Base-by-base conservation (phyloP, 2,888 invertebrate species). In the Baronia brevicornis region DNA sequence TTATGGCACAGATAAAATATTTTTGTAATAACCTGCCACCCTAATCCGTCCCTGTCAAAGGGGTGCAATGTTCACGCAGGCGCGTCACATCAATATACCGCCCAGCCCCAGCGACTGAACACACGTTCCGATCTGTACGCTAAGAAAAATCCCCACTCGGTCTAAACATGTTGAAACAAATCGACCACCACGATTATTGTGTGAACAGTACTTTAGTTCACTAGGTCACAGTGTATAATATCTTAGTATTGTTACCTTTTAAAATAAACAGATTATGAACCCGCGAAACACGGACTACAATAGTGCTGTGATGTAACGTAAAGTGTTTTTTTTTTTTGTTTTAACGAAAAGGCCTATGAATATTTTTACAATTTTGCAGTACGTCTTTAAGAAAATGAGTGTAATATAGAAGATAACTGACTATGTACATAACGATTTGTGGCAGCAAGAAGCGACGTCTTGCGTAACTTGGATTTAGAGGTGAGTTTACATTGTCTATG, bases 31-130 rank as follows among this genome's bases (percentile, higher is more conserved):
- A 10, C 5, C 5, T 7, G 2, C 4, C 11, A 12, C 20, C 41
- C 38, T 4, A 59, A 45, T 71, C 22, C 61, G 37, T 11, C 58
- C 58, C 77, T 67, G 72, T 17, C 14, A 15, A 33, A 49, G 62
- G 74, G 77, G 73, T 68, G 75, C 65, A 65, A 61, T 36, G 56
- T 44, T 44, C 67, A 66, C 77, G 80, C 72, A 51, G 56, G 74
- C 80, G 80, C 75, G 56, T 30, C 36, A 32, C 46, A 48, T 43
- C 57, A 51, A 48, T 57, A 56, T 58, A 53, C 45, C 51, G 61
- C 73, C 62, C 39, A 44, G 59, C 64, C 61, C 54, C 57, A 41
- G 30, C 44, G 39, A 42, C 41, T 41, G 42, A 39, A 38, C 43
- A 32, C 31, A 31, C 38, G 36, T 41, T 32, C 42, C 40, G 33